Evolutionary conservation across 1,140 invertebrate species (phyloP), one percentile per base, ranked within the genome.

Genomic region (Neodiprion pinetum): DNA sequence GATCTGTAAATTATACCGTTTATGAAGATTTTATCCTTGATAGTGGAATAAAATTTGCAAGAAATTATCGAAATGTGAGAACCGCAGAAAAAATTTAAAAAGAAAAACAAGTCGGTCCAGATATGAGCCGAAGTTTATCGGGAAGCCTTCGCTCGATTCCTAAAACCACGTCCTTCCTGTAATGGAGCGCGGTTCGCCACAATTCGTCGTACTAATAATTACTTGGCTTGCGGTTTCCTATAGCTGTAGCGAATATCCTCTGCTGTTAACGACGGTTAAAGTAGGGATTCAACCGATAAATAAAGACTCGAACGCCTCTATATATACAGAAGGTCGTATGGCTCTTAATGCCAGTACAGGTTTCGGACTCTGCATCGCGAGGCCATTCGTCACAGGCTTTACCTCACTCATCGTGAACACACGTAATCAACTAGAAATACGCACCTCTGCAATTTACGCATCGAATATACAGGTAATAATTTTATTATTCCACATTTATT

Each of bases 271-370:
- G 53, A 61, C 53, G 53, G 53, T 61, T 17, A 61, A 61, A 61
- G 53, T 61, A 61, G 53, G 53, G 53, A 61, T 61, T 61, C n/a
- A 17, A 61, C 53, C 53, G 9, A 61, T 61, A 61, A 61, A 61
- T 61, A 61, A 61, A 61, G 53, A 7, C 53, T 61, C 9, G 4
- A 0, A 61, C 28, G 53, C 11, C 53, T 61, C 53, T 61, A 61
- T 61, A 61, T 61, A 61, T 14, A 61, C 53, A 17, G 53, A 61
- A 61, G 53, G 53, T 61, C 53, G 53, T 61, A 12, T 17, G 11
- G 53, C n/a, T 61, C 53, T 61, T 17, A 61, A 61, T 9, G 53
- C 53, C 53, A 61, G n/a, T 61, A 61, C 11, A 14, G n/a, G 53
- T 61, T 17, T 61, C 28, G 28, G 28, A 40, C 28, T 40, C 28